These are phyloP conservation scores for Ctenomys sociabilis DNA, from an alignment of 2,113 vertebrate species.

Conservation along the genomic window DNA sequence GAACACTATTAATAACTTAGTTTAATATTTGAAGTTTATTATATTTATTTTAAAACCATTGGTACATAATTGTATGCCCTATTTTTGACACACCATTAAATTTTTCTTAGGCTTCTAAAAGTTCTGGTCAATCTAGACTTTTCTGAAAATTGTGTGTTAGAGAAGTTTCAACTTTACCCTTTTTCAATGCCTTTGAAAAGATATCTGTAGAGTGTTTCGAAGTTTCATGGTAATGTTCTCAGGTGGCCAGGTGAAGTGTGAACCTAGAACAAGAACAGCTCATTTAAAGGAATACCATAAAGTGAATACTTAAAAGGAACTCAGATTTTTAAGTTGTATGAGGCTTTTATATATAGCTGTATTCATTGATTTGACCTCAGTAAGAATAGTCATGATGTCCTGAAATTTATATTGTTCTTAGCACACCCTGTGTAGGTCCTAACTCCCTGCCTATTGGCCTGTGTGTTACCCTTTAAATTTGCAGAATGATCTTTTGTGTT, in stretches of 20 bases:
- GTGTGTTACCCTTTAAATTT: conserved; percentile 32
- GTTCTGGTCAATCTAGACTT: not conserved
- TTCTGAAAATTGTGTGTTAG: not conserved
- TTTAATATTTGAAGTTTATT: not conserved
- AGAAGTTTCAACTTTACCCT: not conserved
- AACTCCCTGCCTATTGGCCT: not conserved
- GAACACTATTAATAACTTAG: not conserved
- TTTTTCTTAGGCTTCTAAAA: conserved; percentile 26
- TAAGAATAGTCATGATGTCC: not conserved
- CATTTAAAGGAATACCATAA: not conserved
- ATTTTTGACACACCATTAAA: conserved; percentile 23
- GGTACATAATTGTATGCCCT: conserved; percentile 17
- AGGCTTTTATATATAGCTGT: conserved; percentile 23
- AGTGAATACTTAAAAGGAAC: not conserved
- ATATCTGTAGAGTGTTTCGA: not conserved
- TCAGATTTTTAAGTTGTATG: not conserved
- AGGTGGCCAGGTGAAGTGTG: not conserved
- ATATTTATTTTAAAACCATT: not conserved
- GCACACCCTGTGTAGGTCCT: not conserved
- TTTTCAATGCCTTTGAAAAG: not conserved
- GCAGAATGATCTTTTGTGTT: not conserved
- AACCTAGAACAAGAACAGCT: not conserved
- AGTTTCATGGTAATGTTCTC: not conserved
- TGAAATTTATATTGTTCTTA: not conserved
- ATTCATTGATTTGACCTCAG: conserved; percentile 13